Evolutionary conservation across 1,140 invertebrate species (phyloP), one percentile per base, ranked within the genome.

Genomic region (Ectropis grisescens): DNA sequence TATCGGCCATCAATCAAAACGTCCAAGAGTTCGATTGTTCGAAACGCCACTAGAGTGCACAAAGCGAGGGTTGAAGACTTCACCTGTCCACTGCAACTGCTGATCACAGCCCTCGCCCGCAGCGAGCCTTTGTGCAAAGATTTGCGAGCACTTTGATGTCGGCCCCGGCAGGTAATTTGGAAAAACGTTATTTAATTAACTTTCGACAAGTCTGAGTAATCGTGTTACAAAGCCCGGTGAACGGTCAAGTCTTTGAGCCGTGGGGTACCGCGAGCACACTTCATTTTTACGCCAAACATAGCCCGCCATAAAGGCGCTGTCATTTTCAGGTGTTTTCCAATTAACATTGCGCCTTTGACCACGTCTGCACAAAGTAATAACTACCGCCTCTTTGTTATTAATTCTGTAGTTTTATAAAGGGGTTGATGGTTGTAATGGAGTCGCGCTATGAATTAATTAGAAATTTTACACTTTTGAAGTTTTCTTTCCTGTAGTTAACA

Each of bases 181-280:
- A 80, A 78, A 78, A 78, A 80, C 66, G 68, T 74, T 80, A 80
- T 75, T 80, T 80, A 80, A 80, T 80, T 78, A 80, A 76, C 66
- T 80, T 80, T 80, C 68, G 75, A 80, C 70, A 76, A 78, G 65
- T 79, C 62, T 43, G 56, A 54, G 68, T 80, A 74, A 80, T 80
- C 71, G 75, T 52, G 70, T 80, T 75, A 80, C 75, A 80, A 78
- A 80, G 75, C 68, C 51, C 45, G 48, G 54, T 53, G 43, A 59
- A 62, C 57, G 68, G 71, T 70, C 71, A 70, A 66, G 58, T 72
- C 70, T 75, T 71, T 79, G 68, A 64, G 58, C 56, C 50, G 30
- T n/a, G 40, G 37, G 49, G 52, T 40, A 15, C 30, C 34, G 41
- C 37, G 28, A n/a, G 42, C 37, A 25, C 41, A 58, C 66, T 67